phyloP scores from a whole-genome alignment of 2,888 invertebrate genomes.

The Netelia fuscicornis region DNA sequence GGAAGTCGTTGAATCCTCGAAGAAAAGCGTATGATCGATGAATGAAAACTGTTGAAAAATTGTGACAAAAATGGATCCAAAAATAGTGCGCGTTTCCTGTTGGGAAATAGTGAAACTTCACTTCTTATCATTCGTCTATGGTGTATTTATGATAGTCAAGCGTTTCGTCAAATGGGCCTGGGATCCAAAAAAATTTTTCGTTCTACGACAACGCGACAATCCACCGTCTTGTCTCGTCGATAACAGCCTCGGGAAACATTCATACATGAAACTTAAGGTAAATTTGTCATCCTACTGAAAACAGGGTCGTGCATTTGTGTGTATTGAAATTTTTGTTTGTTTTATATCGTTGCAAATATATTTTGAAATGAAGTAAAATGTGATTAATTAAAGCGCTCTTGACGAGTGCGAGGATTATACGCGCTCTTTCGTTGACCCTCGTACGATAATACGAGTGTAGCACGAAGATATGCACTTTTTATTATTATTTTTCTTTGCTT shows the following conservation, averaged over 20 bases:
- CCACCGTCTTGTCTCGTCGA: conserved; percentile 88
- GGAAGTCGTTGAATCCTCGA: neutral
- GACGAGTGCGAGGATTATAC: neutral
- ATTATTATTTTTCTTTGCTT: neutral
- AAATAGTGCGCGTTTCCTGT: conserved; percentile 85
- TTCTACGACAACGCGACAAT: conserved; percentile 85
- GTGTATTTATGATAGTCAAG: conserved; percentile 86
- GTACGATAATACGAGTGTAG: conserved; percentile 36
- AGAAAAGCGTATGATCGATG: neutral
- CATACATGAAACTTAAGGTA: conserved; percentile 89
- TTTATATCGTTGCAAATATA: conserved; percentile 8
- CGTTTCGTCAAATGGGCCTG: conserved; percentile 85
- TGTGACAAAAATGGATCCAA: conserved; percentile 68
- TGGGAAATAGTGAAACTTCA: conserved; percentile 85
- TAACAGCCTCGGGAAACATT: conserved; percentile 87
- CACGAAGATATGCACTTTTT: conserved; percentile 18
- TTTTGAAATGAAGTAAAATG: neutral
- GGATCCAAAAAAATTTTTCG: conserved; percentile 85
- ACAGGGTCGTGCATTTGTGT: conserved; percentile 8
- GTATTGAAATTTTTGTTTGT: neutral
- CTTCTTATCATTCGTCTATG: conserved; percentile 85
- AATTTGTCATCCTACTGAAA: conserved; percentile 67
- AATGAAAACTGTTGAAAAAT: conserved; percentile 6
- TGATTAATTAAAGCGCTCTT: neutral
- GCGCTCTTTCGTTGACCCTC: conserved; percentile 42